Conservation (phyloP, 2,888 invertebrate species). For the Laothoe populi region DNA sequence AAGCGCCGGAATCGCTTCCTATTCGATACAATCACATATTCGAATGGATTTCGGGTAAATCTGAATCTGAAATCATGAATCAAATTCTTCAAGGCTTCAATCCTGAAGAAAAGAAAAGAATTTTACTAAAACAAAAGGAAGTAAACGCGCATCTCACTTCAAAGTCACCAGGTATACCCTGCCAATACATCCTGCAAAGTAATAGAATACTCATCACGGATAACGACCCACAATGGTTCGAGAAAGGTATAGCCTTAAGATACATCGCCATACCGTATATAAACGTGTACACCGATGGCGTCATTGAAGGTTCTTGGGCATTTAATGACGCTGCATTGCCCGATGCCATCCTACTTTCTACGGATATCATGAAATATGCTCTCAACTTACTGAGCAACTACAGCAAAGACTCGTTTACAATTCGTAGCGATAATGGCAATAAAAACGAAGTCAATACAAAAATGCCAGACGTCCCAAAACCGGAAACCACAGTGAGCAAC, state of each 20-base stretch:
- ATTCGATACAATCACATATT: constrained; percentile 7
- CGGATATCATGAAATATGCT: constrained; percentile 54
- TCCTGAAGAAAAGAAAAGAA: neutral
- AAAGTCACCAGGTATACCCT: constrained; percentile 7
- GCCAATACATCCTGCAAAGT: neutral
- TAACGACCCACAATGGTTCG: constrained; percentile 23
- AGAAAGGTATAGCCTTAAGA: constrained; percentile 16
- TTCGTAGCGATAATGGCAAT: neutral
- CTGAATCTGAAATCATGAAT: neutral
- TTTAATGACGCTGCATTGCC: neutral
- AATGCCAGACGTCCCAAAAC: constrained; percentile 35
- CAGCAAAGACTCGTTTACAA: constrained; percentile 1
- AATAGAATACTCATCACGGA: neutral
- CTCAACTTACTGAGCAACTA: constrained; percentile 52
- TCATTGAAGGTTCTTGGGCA: neutral
- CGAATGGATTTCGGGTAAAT: constrained; percentile 10
- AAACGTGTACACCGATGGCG: neutral
- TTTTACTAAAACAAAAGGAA: neutral
- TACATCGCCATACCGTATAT: constrained; percentile 25
- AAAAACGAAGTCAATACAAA: constrained; percentile 3
- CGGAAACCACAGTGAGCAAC: constrained; percentile 37
- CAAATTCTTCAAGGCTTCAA: constrained; percentile 12
- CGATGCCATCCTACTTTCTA: constrained; percentile 34
- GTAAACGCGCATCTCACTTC: neutral
- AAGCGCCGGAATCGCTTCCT: neutral